Base-by-base conservation (phyloP, 2,888 invertebrate species). In the Holacanthella duospinosa region DNA sequence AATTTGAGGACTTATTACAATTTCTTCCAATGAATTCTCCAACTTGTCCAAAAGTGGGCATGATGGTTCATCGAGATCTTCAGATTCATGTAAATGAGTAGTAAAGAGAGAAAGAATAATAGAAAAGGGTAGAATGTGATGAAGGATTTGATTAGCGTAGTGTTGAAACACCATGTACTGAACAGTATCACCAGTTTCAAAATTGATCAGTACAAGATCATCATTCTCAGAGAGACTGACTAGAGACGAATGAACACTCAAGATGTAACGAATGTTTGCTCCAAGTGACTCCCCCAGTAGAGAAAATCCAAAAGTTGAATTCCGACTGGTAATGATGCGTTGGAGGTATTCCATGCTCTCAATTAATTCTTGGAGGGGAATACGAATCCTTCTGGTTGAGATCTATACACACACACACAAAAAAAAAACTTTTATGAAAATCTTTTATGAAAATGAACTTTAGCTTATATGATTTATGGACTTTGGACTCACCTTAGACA, bases 131-230 rank as follows among this genome's bases (percentile, higher is more conserved):
- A 71, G 60, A n/a, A 72, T 63, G 24, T 66, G 64, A 28, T 67
- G 68, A 2, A 72, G 44, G 12, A 70, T 55, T 60, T 72, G 71
- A 54, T 72, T 72, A 36, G 70, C 68, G 60, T 72, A 72, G 61
- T 72, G 71, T 54, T 72, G 71, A 48, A 72, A 62, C 28, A 68
- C 65, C 71, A 71, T 71, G 27, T 64, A 61, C 27, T 65, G 62
- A n/a, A 72, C 68, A 2, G 67, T 60, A 60, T 68, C 65, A 25
- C 68, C 68, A 0, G 66, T 60, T 62, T 67, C 65, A 59, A 24
- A 43, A 19, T 63, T 55, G 19, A 36, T 25, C 25, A 61, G 21
- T 24, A 63, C 57, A 2, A 48, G 53, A 26, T 43, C 54, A 27
- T 29, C 25, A 24, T 59, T 60, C 27, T 44, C 60, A 59, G 55